phyloP scores from a whole-genome alignment of 2,888 invertebrate species.

The Gonocerus acuteangulatus region DNA sequence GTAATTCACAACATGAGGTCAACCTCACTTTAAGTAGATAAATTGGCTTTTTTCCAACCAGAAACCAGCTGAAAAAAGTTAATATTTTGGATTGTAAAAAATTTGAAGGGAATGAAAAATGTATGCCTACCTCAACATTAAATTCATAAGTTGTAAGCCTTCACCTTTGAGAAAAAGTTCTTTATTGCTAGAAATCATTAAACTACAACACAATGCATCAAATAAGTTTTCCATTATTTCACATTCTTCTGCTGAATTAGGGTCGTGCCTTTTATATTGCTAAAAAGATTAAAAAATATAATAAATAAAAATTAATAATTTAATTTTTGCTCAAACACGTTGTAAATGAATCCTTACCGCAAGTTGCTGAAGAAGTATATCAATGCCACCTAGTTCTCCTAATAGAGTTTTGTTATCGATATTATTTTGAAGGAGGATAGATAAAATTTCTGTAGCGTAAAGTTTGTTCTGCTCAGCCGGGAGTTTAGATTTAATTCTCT shows the following conservation, averaged over 20 bases:
- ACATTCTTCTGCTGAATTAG: slow-evolving; percentile 81
- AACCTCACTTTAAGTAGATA: no score
- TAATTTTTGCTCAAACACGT: no score
- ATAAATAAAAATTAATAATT: not conserved
- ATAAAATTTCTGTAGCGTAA: slow-evolving; percentile 91
- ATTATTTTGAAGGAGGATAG: slow-evolving; percentile 87
- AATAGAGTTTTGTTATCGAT: slow-evolving; percentile 70
- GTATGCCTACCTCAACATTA: slow-evolving; percentile 91
- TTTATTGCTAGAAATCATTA: slow-evolving; percentile 81
- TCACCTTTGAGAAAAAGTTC: slow-evolving; percentile 91
- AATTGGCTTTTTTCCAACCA: no score
- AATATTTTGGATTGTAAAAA: no score
- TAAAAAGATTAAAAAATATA: slow-evolving; percentile 41
- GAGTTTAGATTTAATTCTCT: slow-evolving; percentile 77
- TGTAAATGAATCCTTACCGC: slow-evolving; percentile 53
- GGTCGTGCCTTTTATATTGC: slow-evolving; percentile 92
- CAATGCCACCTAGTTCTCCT: slow-evolving; percentile 93
- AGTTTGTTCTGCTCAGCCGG: slow-evolving; percentile 93
- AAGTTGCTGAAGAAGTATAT: slow-evolving; percentile 87
- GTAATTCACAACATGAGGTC: no score
- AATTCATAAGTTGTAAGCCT: slow-evolving; percentile 97
- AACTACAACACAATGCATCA: slow-evolving; percentile 85
- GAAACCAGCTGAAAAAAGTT: no score
- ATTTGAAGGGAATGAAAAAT: no score
- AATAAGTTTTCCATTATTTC: slow-evolving; percentile 99